Base-by-base conservation (phyloP, 2,113 vertebrate species). In the Gymnarchus niloticus region DNA sequence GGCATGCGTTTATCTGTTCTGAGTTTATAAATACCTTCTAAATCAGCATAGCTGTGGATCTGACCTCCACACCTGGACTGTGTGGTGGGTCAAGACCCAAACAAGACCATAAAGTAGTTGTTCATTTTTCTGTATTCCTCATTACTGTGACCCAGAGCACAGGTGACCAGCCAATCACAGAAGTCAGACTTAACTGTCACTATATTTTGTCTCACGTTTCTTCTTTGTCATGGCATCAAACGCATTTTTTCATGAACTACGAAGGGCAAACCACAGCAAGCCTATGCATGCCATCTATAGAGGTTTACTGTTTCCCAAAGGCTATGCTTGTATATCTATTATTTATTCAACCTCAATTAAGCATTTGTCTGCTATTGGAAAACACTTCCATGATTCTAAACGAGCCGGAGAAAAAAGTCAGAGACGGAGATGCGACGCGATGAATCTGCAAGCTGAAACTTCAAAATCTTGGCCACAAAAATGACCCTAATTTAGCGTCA, bases 291-390 rank as follows among this genome's bases (percentile, higher is more conserved):
- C 5, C 23, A 25, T 46, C 52, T 44, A 1, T 19, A 37, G 14
- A 37, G 41, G 14, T 14, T 28, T 69, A n/a, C n/a, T 84, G 52
- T 37, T 73, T 52, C 12, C 48, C 59, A 14, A 65, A 37, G 59
- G 48, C 57, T 65, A 48, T 12, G 21, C 59, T 87, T 86, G 85
- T 80, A 86, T 65, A 84, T 87, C 57, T 54, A 82, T 87, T 85
- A 86, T 88, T 86, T 33, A 88, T 82, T 86, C 44, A 83, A 73
- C 84, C 77, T 86, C 77, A 86, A 61, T 87, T 85, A 86, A 81
- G 37, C 81, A 84, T 88, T 83, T 85, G 52, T 56, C 82, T 83
- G 78, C 37, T 73, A 88, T 76, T 44, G 52, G 78, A 59, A 88
- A 87, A 87, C 85, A 83, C 85, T 88, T 77, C 85, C 87, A 89